Base-by-base conservation (phyloP, 2,797 vertebrate genomes). In the Malacoraja senta region DNA sequence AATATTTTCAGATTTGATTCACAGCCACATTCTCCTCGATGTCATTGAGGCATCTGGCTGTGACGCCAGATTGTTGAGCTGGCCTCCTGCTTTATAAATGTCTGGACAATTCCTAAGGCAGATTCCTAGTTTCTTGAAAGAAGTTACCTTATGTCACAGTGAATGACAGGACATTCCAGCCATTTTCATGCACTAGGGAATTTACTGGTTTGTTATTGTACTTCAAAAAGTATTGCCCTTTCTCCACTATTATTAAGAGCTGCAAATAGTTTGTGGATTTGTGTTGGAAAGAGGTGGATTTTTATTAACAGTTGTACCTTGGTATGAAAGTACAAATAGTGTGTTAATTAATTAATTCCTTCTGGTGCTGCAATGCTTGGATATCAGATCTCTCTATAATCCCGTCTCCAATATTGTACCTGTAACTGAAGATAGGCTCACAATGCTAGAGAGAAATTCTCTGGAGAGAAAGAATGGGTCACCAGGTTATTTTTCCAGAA, bases 21-120 rank as follows among this genome's bases (percentile, higher is more conserved):
- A 2, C 29, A 32, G 4, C 0, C n/a, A 3, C 19, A 15, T 6
- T 88, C 84, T 88, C 32, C 61, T 65, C 32, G 35, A 65, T 88
- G 84, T 19, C 61, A 68, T 10, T 68, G 19, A 53, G 44, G 44
- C 44, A 53, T 53, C 6, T 68, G 63, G 61, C 13, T n/a, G 29
- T 88, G 84, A 68, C 8, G 63, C 15, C 61, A 88, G 84, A 76
- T 86, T 44, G 91, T 29, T 58, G 24, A n/a, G 84, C 84, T 68
- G 17, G 65, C 44, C 84, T 8, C 78, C 91, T 88, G 29, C 71
- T 93, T 84, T 68, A 84, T 63, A 86, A 93, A 86, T 93, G 74
- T 80, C 93, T 91, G 32, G n/a, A 84, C 61, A 93, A 77, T 78
- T 32, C 93, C n/a, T 86, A 88, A 93, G 80, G 79, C 93, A 84